Percentiles rank a stretch among this genome's conserved stretches.
phyloP scores from a whole-genome alignment of 2,797 vertebrate species.

The Amphiprion clarkii region DNA sequence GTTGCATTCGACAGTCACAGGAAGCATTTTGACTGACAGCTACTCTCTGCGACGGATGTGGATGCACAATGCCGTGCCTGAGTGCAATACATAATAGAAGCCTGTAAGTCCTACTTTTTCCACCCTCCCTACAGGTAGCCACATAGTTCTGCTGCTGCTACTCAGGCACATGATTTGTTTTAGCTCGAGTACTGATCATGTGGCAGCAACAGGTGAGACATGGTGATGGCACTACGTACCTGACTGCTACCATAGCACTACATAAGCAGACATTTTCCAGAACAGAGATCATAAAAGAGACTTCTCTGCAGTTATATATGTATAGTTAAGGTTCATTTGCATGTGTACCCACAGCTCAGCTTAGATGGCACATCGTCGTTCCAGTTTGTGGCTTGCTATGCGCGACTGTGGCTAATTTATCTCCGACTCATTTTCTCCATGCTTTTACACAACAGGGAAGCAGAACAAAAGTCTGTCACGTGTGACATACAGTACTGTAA shows the following conservation, averaged over 20 bases:
- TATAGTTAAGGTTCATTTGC: conserved; percentile 26
- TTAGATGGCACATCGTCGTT: conserved; percentile 39
- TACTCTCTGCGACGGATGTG: conserved; percentile 25
- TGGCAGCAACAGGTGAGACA: conserved; percentile 37
- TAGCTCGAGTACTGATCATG: conserved; percentile 20
- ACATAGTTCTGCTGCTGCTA: conserved; percentile 29
- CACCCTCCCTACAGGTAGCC: conserved; percentile 8
- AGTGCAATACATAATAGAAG: conserved; percentile 24
- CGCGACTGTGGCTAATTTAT: conserved; percentile 61
- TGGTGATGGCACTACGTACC: neutral
- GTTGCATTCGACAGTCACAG: conserved; percentile 9
- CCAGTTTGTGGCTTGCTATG: conserved; percentile 23
- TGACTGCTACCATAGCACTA: neutral
- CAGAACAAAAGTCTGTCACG: conserved; percentile 57
- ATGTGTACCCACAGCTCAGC: conserved; percentile 19
- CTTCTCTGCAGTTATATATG: neutral
- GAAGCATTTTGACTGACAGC: conserved; percentile 46
- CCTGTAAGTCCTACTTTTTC: neutral
- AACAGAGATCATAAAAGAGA: neutral
- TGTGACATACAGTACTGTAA: conserved; percentile 56
- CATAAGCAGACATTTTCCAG: conserved; percentile 1
- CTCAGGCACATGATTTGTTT: conserved; percentile 36
- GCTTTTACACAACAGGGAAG: conserved; percentile 57
- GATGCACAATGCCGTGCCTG: conserved; percentile 20
- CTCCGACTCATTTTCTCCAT: conserved; percentile 58